These are phyloP conservation scores for Loxodonta africana DNA, from an alignment of 2,113 vertebrate genomes.

Conservation along the genomic window DNA sequence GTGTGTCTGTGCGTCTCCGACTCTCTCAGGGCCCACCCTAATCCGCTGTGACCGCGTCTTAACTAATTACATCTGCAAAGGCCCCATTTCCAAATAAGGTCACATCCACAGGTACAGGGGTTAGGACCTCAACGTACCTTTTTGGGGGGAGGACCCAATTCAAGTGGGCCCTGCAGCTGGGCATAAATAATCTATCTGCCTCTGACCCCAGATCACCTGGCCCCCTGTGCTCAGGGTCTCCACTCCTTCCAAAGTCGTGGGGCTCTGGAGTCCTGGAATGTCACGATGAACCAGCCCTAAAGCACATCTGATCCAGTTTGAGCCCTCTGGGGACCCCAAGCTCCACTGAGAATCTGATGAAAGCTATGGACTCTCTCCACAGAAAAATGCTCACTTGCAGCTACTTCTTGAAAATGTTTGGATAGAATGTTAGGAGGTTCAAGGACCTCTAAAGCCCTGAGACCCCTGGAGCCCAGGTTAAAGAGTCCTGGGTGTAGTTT, in stretches of 20 bases:
- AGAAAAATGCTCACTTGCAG: not conserved
- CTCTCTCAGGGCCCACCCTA: not conserved
- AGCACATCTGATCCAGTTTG: not conserved
- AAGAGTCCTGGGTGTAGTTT: not conserved
- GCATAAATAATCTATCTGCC: not conserved
- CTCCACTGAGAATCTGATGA: not conserved
- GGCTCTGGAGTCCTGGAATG: not conserved
- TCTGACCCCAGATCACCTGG: not conserved
- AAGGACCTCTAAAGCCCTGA: not conserved
- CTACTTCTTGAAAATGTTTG: constrained; percentile 2
- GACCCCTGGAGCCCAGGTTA: not conserved
- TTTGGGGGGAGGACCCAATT: not conserved
- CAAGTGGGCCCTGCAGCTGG: not conserved
- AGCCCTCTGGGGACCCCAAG: not conserved
- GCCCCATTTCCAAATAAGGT: not conserved
- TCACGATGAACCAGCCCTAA: not conserved
- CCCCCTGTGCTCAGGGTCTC: not conserved
- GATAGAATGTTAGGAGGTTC: not conserved
- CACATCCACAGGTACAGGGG: not conserved
- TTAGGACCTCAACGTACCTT: not conserved
- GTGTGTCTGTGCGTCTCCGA: not conserved
- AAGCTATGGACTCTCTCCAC: not conserved
- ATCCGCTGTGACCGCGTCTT: not conserved
- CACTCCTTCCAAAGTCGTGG: not conserved
- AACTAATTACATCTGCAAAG: not conserved